A percentile compares a stretch with the other conserved stretches of the same genome.
phyloP scores from a whole-genome alignment of 2,888 invertebrate species.

The Steinernema carpocapsae region DNA sequence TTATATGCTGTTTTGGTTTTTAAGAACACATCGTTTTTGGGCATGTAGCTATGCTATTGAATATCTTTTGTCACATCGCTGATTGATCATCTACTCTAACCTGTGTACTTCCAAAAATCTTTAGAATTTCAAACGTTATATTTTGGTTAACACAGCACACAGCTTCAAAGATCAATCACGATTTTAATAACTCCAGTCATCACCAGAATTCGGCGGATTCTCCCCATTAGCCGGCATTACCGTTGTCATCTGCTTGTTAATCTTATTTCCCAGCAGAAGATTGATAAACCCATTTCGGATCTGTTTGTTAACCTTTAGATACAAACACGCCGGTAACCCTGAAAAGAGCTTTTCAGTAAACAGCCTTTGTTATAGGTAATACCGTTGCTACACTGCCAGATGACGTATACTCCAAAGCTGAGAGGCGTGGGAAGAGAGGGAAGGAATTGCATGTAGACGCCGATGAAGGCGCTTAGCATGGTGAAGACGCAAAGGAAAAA shows the following conservation, averaged over 20 bases:
- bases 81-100: too few relatives aligned
- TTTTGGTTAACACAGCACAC: too few relatives aligned
- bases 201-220: too few relatives aligned
- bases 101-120: too few relatives aligned
- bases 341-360: not conserved
- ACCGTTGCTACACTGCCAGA: constrained; percentile 10
- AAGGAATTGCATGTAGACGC: not conserved
- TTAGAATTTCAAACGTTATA: too few relatives aligned
- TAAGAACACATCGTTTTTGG: too few relatives aligned
- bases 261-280: not conserved
- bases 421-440: not conserved
- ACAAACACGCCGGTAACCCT: not conserved
- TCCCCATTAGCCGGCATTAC: not conserved
- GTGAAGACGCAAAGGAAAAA: constrained; percentile 6
- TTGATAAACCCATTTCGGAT: not conserved
- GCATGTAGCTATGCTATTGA: too few relatives aligned
- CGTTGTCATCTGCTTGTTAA: not conserved
- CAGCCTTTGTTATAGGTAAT: not conserved
- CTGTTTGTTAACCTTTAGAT: not conserved
- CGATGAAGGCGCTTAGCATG: not conserved
- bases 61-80: too few relatives aligned
- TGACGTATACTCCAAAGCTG: not conserved
- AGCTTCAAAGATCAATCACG: too few relatives aligned
- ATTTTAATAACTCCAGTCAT: too few relatives aligned
- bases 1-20: too few relatives aligned